A percentile compares a stretch with the other conserved stretches of the same genome.
Conservation (phyloP, 1,140 invertebrate species). For the Pachypeltis micranthus region DNA sequence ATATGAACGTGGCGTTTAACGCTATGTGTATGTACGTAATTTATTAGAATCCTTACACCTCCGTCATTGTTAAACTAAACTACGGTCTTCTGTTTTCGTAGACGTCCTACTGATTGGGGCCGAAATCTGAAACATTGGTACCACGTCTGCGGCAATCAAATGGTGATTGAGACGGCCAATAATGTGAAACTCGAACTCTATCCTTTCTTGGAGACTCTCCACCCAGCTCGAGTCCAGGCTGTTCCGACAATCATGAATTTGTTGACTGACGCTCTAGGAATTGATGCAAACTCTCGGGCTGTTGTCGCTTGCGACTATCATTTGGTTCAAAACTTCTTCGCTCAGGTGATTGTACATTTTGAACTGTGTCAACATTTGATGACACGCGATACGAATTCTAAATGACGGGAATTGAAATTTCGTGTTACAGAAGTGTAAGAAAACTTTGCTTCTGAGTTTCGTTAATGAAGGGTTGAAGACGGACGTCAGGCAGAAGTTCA, state of each 20-base stretch:
- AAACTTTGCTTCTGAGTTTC: neutral
- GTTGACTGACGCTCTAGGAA: neutral
- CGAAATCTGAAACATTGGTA: neutral
- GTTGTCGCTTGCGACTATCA: neutral
- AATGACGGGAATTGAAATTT: too few relatives aligned
- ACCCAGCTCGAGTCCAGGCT: neutral
- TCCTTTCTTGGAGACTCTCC: neutral
- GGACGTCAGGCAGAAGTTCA: neutral
- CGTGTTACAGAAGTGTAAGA: neutral
- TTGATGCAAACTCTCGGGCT: neutral
- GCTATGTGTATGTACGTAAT: too few relatives aligned
- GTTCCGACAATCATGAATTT: neutral
- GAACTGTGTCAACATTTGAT: too few relatives aligned
- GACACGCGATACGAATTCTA: too few relatives aligned
- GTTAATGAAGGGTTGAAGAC: neutral
- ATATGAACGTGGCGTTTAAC: too few relatives aligned
- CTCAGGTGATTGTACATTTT: neutral
- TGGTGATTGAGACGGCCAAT: neutral
- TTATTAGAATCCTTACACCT: too few relatives aligned
- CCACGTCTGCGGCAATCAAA: neutral
- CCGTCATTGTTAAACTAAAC: too few relatives aligned
- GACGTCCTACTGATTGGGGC: neutral
- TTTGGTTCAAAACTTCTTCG: slow-evolving; percentile 1
- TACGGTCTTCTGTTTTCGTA: too few relatives aligned
- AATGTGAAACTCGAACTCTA: neutral